phyloP scores from a whole-genome alignment of 2,113 vertebrate genomes.

The Pangasianodon hypophthalmus region DNA sequence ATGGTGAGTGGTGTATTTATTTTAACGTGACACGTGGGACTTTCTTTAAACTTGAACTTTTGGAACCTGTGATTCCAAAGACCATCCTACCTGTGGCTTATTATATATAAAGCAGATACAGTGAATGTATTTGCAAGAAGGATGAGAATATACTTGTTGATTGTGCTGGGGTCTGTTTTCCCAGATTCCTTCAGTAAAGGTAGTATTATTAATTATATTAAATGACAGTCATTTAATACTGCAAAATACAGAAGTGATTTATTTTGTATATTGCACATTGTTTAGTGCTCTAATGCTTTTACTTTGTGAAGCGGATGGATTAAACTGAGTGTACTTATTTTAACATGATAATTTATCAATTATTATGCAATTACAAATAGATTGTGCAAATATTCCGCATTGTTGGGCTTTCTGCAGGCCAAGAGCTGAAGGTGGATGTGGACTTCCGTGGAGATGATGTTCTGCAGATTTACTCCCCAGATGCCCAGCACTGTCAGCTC shows the following conservation, averaged over 20 bases:
- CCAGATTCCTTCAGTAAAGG: constrained; percentile 10
- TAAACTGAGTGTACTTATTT: neutral
- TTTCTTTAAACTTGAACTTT: neutral
- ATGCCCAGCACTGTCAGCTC: constrained; percentile 63
- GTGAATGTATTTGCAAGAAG: neutral
- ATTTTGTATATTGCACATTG: neutral
- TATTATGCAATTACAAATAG: neutral
- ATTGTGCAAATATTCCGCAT: neutral
- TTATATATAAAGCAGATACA: neutral
- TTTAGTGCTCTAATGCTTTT: neutral
- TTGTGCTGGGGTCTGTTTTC: constrained; percentile 23
- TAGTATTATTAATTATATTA: neutral
- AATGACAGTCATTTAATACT: neutral
- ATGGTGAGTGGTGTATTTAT: neutral
- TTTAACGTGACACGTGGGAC: neutral
- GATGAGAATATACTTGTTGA: constrained; percentile 27
- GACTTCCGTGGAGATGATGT: constrained; percentile 66
- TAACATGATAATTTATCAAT: neutral
- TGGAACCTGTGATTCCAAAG: neutral
- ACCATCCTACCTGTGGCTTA: neutral
- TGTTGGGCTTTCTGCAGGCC: constrained; percentile 2
- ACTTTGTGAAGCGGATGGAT: neutral
- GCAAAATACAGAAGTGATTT: neutral
- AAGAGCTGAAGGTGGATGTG: constrained; percentile 44
- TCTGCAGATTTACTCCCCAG: constrained; percentile 52